Evolutionary conservation across 2,113 vertebrate genomes (phyloP).

Genomic region (Ahaetulla prasina): DNA sequence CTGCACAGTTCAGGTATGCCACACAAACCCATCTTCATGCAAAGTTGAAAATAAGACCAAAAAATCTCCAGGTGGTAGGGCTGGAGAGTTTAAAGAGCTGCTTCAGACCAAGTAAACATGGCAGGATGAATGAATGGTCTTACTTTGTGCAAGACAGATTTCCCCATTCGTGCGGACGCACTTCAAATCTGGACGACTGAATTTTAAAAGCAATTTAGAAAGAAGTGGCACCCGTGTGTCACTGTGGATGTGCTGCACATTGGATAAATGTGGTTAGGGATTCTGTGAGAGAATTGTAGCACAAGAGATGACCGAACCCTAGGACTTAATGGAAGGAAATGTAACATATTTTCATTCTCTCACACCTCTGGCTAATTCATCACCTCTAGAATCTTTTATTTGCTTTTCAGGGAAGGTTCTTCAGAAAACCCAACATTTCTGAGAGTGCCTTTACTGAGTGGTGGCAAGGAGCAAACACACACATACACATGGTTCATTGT

Average conservation of each 20-base stretch:
- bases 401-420: background rate
- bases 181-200: background rate
- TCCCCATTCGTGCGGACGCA: background rate
- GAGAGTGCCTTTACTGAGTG: background rate
- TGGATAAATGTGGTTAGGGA: no score
- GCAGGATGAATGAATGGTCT: background rate
- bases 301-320: background rate
- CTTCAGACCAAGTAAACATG: fast-evolving
- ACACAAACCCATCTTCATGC: background rate
- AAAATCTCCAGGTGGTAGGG: background rate
- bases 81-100: background rate
- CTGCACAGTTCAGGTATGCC: conserved; percentile 74
- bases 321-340: background rate
- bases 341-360: background rate
- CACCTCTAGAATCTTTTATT: background rate
- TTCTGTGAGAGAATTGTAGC: background rate
- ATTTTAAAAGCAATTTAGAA: background rate
- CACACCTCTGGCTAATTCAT: background rate
- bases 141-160: background rate
- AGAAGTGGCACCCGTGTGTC: background rate
- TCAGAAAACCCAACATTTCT: background rate
- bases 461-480: background rate
- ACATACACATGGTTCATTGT: background rate
- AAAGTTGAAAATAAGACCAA: background rate
- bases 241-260: background rate